A percentile compares a stretch with the other conserved stretches of the same genome.
Evolutionary conservation across 2,113 vertebrate species (phyloP).

Genomic region (Osmerus eperlanus): DNA sequence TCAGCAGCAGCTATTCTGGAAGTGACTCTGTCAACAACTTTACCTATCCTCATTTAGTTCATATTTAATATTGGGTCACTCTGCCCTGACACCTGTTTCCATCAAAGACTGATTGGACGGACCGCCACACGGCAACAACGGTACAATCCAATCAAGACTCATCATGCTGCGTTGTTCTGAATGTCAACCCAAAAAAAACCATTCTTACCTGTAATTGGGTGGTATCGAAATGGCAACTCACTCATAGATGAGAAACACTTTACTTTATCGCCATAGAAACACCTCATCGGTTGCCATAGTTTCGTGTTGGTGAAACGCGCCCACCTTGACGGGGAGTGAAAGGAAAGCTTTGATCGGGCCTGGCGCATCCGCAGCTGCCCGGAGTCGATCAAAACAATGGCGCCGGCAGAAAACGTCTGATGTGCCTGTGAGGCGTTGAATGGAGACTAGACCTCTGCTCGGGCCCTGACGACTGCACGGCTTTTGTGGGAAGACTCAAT

Average conservation of each 20-base stretch:
- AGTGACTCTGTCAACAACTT: too few species aligned
- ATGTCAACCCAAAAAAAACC: too few species aligned
- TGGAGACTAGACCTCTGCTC: not conserved
- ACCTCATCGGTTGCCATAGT: conserved; percentile 39
- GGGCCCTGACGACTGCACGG: not conserved
- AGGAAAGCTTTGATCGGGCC: not conserved
- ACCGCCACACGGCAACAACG: too few species aligned
- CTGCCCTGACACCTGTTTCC: too few species aligned
- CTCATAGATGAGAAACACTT: conserved; percentile 26
- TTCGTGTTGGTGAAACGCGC: conserved; percentile 23
- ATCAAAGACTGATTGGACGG: too few species aligned
- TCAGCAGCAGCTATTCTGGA: too few species aligned
- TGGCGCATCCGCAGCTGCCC: not conserved
- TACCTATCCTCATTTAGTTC: too few species aligned
- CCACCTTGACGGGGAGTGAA: conserved; percentile 3
- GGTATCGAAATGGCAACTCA: conserved; percentile 40
- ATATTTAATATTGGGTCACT: too few species aligned
- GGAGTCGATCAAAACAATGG: conserved; percentile 24
- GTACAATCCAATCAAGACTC: too few species aligned
- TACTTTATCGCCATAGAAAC: conserved; percentile 27
- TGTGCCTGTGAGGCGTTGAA: not conserved
- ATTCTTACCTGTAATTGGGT: conserved; percentile 39
- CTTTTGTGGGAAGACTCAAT: conserved; percentile 3
- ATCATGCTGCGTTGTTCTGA: too few species aligned
- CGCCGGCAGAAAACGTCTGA: conserved; percentile 2